Percentiles rank a stretch among this genome's conserved stretches.
These are phyloP conservation scores for Polyploca ridens DNA, from an alignment of 2,888 invertebrate genomes.

Conservation along the genomic window DNA sequence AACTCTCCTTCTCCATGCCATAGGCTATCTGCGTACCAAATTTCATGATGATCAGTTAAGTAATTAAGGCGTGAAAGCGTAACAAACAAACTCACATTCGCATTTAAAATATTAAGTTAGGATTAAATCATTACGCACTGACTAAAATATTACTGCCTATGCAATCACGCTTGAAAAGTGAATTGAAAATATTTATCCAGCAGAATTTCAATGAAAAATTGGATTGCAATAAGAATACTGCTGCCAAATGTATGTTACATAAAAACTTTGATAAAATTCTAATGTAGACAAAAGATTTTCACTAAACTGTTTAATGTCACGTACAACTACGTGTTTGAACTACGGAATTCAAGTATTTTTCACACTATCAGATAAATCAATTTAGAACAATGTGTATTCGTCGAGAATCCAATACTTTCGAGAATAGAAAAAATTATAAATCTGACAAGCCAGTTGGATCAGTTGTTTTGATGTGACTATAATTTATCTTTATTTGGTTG, in stretches of 20 bases:
- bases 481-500: too few relatives aligned
- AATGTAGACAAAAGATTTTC: conserved; percentile 10
- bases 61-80: too few relatives aligned
- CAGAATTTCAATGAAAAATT: not conserved
- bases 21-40: too few relatives aligned
- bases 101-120: not conserved
- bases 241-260: conserved; percentile 5
- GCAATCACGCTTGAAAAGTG: not conserved
- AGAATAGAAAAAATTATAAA: not conserved
- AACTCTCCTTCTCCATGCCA: too few relatives aligned
- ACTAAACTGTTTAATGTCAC: conserved; percentile 9
- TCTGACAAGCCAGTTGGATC: not conserved
- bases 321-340: conserved; percentile 9
- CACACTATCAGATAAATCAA: not conserved
- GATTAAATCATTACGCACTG: too few relatives aligned
- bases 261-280: conserved; percentile 11
- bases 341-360: not conserved
- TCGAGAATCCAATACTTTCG: not conserved
- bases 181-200: not conserved
- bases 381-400: not conserved
- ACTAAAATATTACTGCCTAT: too few relatives aligned
- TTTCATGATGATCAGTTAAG: not conserved
- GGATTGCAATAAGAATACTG: not conserved
- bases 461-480: too few relatives aligned
- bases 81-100: too few relatives aligned